Conservation (phyloP, 2,888 invertebrate genomes). For the Abrostola tripartita region DNA sequence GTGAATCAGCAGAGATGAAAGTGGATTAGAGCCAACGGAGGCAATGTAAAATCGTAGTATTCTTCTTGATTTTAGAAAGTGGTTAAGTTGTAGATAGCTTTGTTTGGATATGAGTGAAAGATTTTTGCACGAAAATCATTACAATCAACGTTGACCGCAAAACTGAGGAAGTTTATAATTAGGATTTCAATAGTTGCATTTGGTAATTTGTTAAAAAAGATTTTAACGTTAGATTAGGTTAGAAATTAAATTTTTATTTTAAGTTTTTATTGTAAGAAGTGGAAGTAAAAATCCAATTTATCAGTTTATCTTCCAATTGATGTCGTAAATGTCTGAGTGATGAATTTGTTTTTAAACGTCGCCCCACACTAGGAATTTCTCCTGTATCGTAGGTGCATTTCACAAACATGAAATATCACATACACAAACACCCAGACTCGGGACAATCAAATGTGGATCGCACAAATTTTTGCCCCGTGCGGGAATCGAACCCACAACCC, state of each 20-base stretch:
- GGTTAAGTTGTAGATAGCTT: neutral
- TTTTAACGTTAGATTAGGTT: too few species aligned
- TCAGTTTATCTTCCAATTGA: slow-evolving; percentile 26
- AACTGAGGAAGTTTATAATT: neutral
- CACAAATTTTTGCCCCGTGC: too few species aligned
- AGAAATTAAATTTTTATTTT: too few species aligned
- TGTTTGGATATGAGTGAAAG: neutral
- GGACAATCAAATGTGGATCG: too few species aligned
- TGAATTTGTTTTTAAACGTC: too few species aligned
- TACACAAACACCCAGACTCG: too few species aligned
- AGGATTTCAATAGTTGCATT: neutral
- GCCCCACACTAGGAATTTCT: too few species aligned
- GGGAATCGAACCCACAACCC: too few species aligned
- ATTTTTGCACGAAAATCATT: neutral
- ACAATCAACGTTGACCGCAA: neutral
- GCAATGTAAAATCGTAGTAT: slow-evolving; percentile 2
- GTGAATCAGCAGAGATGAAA: neutral
- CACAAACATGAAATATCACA: too few species aligned
- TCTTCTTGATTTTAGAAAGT: neutral
- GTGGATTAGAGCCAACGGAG: neutral
- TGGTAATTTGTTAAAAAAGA: neutral
- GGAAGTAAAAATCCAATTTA: slow-evolving; percentile 24
- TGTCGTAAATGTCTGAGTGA: slow-evolving; percentile 41
- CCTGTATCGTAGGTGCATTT: too few species aligned
- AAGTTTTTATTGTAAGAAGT: neutral